Conservation (phyloP, 1,140 invertebrate species). For the Halotydeus destructor region DNA sequence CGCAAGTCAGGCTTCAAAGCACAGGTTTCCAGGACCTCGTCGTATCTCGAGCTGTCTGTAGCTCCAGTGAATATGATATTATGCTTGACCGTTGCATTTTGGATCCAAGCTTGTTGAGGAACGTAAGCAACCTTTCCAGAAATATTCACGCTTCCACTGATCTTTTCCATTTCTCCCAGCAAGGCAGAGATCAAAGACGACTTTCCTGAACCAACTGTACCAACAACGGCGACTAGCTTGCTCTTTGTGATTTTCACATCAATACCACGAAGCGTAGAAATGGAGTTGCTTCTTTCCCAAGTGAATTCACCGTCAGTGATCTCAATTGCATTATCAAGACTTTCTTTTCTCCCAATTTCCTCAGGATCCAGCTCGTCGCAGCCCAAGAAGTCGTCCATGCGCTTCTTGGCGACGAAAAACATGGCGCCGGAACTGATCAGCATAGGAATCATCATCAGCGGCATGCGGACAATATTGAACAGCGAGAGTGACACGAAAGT, state of each 20-base stretch:
- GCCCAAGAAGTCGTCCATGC: constrained; percentile 22
- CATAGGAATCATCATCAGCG: constrained; percentile 31
- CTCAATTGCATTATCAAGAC: constrained; percentile 19
- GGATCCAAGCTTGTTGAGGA: constrained; percentile 73
- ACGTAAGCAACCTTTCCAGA: constrained; percentile 58
- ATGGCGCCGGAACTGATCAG: constrained; percentile 23
- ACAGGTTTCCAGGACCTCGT: constrained; percentile 21
- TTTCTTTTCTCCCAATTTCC: constrained; percentile 18
- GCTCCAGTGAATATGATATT: constrained; percentile 36
- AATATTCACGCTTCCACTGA: constrained; percentile 38
- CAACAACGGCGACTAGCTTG: constrained; percentile 33
- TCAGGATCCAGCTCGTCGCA: constrained; percentile 15
- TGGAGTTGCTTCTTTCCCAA: constrained; percentile 23
- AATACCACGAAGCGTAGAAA: constrained; percentile 24
- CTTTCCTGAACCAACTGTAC: constrained; percentile 39
- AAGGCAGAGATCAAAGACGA: constrained; percentile 57
- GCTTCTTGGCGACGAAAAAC: constrained; percentile 21
- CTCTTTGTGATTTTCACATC: constrained; percentile 21
- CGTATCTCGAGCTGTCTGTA: constrained; percentile 22
- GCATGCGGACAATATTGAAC: constrained; percentile 32
- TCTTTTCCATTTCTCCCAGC: constrained; percentile 49
- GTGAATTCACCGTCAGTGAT: constrained; percentile 28
- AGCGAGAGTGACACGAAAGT: constrained; percentile 33
- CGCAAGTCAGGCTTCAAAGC: no score
- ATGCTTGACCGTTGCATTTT: constrained; percentile 29